Evolutionary conservation across 2,797 vertebrate species (phyloP), one percentile per base, ranked within the genome.

Genomic region (Arremon brunneinucha): DNA sequence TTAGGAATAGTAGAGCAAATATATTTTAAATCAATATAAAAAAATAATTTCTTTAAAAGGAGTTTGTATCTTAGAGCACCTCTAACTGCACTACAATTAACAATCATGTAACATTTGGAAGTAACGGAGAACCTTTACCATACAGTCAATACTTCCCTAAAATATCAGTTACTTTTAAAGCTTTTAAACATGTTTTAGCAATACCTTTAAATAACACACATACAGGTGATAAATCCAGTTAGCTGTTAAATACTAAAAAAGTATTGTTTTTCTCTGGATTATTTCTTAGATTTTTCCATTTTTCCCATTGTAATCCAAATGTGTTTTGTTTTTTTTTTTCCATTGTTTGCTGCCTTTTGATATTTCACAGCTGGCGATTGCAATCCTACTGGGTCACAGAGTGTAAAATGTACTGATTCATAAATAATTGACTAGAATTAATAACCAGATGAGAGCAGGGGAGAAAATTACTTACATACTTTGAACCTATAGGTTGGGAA

Each of bases 21-120:
- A 10, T 39, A 30, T 53, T 80, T 70, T 62, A 64, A 83, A 72
- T 1, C 1, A 62, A 17, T 50, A 47, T 8, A 17, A 59, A 27
- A 75, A n/a, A 34, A 5, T 15, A 37, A 28, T 34, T 52, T 49
- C 0, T 47, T 60, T 65, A 49, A 32, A 71, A 80, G 27, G 26
- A n/a, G 1, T 1, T 30, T 83, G 2, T 2, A 13, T 49, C 11
- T 63, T 59, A 67, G 5, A 50, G 2, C 1, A 6, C 3, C 1
- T 50, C 5, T 4, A 50, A 14, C 20, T 63, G 3, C 13, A n/a
- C 8, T 80, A n/a, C 11, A 77, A 57, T n/a, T 30, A 72, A 16
- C 3, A 17, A 23, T 17, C 5, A 28, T 6, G 5, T 43, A 83
- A 46, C 2, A 30, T 47, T 27, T 19, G 34, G 4, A 64, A 76